phyloP scores from a whole-genome alignment of 2,888 invertebrate genomes.

The Noctua comes region DNA sequence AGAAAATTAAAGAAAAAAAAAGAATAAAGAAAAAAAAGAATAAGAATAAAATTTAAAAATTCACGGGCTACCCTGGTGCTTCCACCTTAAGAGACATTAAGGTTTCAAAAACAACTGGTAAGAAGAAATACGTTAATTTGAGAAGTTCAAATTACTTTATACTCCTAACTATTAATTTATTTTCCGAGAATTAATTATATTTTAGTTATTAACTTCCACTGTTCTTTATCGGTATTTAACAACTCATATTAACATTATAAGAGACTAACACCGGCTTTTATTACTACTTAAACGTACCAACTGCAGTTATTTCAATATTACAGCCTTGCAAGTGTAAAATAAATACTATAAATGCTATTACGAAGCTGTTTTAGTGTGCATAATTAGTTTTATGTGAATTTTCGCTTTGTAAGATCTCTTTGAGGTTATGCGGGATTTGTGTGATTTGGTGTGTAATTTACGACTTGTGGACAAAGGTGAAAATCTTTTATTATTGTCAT shows the following conservation, averaged over 20 bases:
- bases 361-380: constrained; percentile 33
- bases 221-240: constrained; percentile 54
- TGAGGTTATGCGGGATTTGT: constrained; percentile 20
- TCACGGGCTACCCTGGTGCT: too few relatives aligned
- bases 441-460: neutral
- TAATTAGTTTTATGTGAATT: constrained; percentile 57
- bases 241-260: constrained; percentile 40
- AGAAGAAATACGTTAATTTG: neutral
- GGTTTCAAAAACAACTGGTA: neutral
- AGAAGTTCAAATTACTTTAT: neutral
- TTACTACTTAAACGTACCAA: constrained; percentile 52
- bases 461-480: neutral
- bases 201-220: constrained; percentile 22
- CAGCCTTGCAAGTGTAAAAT: constrained; percentile 59
- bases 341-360: constrained; percentile 50
- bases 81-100: too few relatives aligned
- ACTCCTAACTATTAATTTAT: neutral
- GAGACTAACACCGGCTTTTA: constrained; percentile 44
- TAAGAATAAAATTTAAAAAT: too few relatives aligned
- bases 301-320: constrained; percentile 52
- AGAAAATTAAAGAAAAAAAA: too few relatives aligned
- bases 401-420: neutral
- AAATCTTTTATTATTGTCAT: neutral
- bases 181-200: constrained; percentile 20
- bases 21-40: too few relatives aligned